A percentile compares a stretch with the other conserved stretches of the same genome.
Evolutionary conservation across 2,888 invertebrate species (phyloP).

Genomic region (Acanthopleura granulata): DNA sequence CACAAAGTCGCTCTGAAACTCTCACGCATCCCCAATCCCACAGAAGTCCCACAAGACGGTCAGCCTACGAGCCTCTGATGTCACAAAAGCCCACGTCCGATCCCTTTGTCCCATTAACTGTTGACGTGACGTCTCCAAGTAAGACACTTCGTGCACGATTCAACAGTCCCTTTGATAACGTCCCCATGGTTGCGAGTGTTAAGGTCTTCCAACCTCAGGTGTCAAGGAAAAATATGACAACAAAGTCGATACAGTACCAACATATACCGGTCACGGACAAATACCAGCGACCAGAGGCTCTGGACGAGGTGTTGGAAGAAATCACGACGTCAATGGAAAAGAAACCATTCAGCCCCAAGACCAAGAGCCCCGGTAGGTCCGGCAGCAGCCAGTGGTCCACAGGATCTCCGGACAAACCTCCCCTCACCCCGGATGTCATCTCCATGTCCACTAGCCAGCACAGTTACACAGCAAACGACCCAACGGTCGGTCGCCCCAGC

Average conservation of each 20-base stretch:
- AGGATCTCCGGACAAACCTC: conserved; percentile 19
- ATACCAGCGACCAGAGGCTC: conserved; percentile 49
- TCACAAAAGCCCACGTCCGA: neutral
- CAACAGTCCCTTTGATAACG: neutral
- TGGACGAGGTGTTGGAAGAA: conserved; percentile 60
- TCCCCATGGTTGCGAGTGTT: neutral
- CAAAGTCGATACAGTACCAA: neutral
- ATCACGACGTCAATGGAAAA: conserved; percentile 53
- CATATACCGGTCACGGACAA: conserved; percentile 19
- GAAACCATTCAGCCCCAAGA: conserved; percentile 34
- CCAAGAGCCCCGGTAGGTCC: neutral
- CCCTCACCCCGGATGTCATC: conserved; percentile 2
- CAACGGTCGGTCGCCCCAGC: neutral
- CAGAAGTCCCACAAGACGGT: neutral
- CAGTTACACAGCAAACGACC: neutral
- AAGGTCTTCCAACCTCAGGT: conserved; percentile 6
- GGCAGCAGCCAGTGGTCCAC: conserved; percentile 16
- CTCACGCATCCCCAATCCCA: neutral
- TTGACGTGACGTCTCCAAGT: neutral
- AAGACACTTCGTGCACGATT: neutral
- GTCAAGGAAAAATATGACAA: neutral
- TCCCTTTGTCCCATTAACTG: neutral
- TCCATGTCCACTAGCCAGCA: neutral
- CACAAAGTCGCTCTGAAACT: neutral
- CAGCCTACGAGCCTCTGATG: neutral